Base-by-base conservation (phyloP, 2,113 vertebrate species). In the Suncus etruscus region DNA sequence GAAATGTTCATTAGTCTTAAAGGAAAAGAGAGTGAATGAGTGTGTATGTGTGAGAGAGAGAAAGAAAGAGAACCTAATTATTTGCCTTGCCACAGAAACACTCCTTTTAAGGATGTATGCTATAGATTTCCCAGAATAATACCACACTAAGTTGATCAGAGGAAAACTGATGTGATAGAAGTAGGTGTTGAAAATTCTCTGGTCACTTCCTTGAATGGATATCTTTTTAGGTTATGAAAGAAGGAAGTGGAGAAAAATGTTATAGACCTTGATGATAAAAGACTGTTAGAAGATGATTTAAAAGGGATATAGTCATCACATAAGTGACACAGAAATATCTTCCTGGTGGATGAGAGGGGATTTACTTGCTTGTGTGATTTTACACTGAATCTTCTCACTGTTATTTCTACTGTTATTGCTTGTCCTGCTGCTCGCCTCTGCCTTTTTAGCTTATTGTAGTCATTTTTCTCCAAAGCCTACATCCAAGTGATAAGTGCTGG, bases 111-210 rank as follows among this genome's bases (percentile, higher is more conserved):
- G 10, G 45, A 25, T 61, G 20, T 39, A 31, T 24, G 75, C 45
- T 68, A 32, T 78, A 11, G 47, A 88, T 91, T 89, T 79, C 48
- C 79, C 83, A 80, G 85, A 89, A 88, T 14, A 32, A 88, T 14
- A 32, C 48, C 50, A 31, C 25, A 76, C 51, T 58, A 75, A 81
- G 73, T 39, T 80, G 27, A 91, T 75, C 54, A 89, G 51, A 45
- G 50, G 70, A n/a, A 83, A 87, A 20, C 5, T 11, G 78, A 50
- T 25, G 16, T 45, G 32, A 73, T 47, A 84, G 61, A 87, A 83
- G 89, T 69, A 91, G 51, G 70, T 94, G 31, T 91, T 72, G 78
- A 90, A 50, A 92, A 91, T 87, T 91, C 66, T 90, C 83, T 85
- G 75, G 39, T 86, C 15, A 63, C 72, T 85, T 90, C 79, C 29